phyloP scores from a whole-genome alignment of 2,888 invertebrate genomes.

The Criorhina ranunculi region DNA sequence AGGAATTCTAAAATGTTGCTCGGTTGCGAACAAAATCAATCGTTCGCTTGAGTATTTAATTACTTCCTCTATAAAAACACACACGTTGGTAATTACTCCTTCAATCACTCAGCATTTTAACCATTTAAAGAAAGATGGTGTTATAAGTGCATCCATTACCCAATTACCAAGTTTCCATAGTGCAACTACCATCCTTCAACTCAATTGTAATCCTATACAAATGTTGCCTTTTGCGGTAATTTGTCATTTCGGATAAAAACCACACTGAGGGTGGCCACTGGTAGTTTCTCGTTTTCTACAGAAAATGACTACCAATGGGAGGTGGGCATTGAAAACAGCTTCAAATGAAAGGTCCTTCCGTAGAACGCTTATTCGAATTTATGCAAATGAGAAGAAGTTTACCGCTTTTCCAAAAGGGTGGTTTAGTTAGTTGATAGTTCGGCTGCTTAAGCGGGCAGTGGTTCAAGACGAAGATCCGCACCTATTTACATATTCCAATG shows the following conservation, averaged over 20 bases:
- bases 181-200: slow-evolving; percentile 30
- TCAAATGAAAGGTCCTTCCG: slow-evolving; percentile 73
- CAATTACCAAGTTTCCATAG: slow-evolving; percentile 53
- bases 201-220: slow-evolving; percentile 53
- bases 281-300: slow-evolving; percentile 26
- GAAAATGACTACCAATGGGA: slow-evolving; percentile 11
- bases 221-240: slow-evolving; percentile 66
- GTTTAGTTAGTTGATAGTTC: slow-evolving; percentile 7
- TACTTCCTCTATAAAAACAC: background rate
- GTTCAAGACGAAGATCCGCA: slow-evolving; percentile 46
- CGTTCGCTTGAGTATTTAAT: background rate
- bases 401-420: slow-evolving; percentile 31
- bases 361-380: slow-evolving; percentile 71
- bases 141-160: slow-evolving; percentile 52
- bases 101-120: background rate
- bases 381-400: slow-evolving; percentile 70
- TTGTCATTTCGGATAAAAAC: slow-evolving; percentile 73
- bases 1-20: too few species aligned
- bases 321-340: slow-evolving; percentile 64
- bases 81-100: slow-evolving; percentile 1
- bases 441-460: slow-evolving; percentile 6
- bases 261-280: slow-evolving; percentile 35
- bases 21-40: too few species aligned
- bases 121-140: background rate
- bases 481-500: slow-evolving; percentile 58